These are phyloP conservation scores for Arctia plantaginis DNA, from an alignment of 2,888 invertebrate genomes.

Conservation along the genomic window DNA sequence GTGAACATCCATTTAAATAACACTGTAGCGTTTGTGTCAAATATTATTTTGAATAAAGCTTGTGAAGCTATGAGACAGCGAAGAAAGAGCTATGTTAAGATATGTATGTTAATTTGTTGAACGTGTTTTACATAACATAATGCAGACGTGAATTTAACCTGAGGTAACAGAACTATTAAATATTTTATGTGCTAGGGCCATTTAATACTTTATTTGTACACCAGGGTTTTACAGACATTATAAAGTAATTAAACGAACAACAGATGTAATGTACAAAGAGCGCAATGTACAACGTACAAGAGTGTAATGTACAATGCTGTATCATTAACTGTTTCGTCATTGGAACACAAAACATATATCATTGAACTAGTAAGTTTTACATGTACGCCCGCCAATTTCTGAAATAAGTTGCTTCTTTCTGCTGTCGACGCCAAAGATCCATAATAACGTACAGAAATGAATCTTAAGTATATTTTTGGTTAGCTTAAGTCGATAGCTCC, in stretches of 20 bases:
- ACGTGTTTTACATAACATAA: not conserved
- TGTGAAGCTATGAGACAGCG: conserved; percentile 22
- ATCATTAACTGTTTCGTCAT: no score
- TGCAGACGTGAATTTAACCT: not conserved
- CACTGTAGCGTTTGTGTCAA: conserved; percentile 52
- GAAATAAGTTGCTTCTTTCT: not conserved
- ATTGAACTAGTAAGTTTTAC: no score
- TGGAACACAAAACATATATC: no score
- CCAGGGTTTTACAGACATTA: no score
- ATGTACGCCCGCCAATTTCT: no score
- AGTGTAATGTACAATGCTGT: no score
- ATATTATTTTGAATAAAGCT: conserved; percentile 42
- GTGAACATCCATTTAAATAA: conserved; percentile 58
- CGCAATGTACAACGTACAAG: no score
- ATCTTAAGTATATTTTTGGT: not conserved
- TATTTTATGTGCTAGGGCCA: no score
- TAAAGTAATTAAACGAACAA: no score
- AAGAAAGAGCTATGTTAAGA: conserved; percentile 16
- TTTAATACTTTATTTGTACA: no score
- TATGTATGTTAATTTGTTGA: not conserved
- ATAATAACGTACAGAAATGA: no score
- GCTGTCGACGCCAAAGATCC: not conserved
- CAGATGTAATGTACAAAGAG: no score
- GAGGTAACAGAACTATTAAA: not conserved
- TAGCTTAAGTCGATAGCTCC: conserved; percentile 26